These are phyloP conservation scores for Melipona bicolor DNA, from an alignment of 2,888 invertebrate genomes.

Conservation along the genomic window DNA sequence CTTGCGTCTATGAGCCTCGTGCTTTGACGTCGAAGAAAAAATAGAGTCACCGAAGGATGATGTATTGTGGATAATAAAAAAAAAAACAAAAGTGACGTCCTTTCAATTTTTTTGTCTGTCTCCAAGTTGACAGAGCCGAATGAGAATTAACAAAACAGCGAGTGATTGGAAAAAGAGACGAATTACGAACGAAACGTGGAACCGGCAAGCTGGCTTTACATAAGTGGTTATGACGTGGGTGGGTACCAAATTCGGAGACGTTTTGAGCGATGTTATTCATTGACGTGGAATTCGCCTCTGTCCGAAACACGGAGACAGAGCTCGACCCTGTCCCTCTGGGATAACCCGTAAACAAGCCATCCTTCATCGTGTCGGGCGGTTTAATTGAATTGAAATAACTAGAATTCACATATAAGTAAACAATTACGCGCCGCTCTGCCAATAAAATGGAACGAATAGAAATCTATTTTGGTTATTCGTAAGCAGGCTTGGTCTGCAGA, in stretches of 20 bases:
- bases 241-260: neutral
- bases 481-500: no score
- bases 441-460: neutral
- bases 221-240: neutral
- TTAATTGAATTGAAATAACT: neutral
- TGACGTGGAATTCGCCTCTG: neutral
- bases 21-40: neutral
- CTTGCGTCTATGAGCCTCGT: no score
- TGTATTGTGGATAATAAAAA: neutral
- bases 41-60: neutral
- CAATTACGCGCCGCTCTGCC: neutral
- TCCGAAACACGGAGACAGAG: neutral
- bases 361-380: neutral
- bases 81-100: neutral
- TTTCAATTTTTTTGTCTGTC: neutral
- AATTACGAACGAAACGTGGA: constrained; percentile 6
- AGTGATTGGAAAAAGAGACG: neutral
- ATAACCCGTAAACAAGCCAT: neutral
- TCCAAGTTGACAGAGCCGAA: neutral
- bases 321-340: no score
- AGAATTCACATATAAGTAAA: neutral
- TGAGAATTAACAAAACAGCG: neutral
- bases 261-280: neutral
- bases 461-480: neutral
- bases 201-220: neutral